Evolutionary conservation across 2,888 invertebrate species (phyloP).

Genomic region (Drosophila kambysellisi): DNA sequence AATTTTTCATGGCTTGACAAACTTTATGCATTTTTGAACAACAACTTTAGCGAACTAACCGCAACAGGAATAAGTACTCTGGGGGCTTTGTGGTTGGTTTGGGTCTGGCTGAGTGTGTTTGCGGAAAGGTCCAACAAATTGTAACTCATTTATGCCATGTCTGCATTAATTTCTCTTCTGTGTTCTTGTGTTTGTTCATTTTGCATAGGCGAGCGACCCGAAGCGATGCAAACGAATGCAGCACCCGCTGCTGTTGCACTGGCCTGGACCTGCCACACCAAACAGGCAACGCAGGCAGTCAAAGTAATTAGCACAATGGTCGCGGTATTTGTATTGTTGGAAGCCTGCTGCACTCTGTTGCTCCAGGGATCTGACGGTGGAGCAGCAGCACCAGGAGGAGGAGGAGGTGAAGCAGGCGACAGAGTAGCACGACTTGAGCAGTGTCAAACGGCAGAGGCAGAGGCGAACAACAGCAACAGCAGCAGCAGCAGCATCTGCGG

Average conservation of each 20-base stretch:
- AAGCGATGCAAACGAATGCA: conserved; percentile 92
- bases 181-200: conserved; percentile 53
- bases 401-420: conserved; percentile 3
- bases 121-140: conserved; percentile 60
- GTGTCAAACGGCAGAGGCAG: conserved; percentile 41
- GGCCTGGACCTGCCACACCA: conserved; percentile 78
- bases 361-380: conserved; percentile 45
- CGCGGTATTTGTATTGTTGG: conserved; percentile 78
- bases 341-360: conserved; percentile 70
- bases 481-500: conserved; percentile 13
- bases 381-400: conserved; percentile 15
- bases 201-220: conserved; percentile 91
- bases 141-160: conserved; percentile 73
- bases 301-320: conserved; percentile 82
- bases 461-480: not conserved
- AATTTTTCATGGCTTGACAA: conserved; percentile 43
- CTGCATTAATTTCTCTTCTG: conserved; percentile 58
- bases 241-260: conserved; percentile 84
- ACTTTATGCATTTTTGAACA: conserved; percentile 57
- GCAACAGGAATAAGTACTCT: conserved; percentile 50
- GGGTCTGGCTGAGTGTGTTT: conserved; percentile 4
- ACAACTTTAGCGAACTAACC: conserved; percentile 47
- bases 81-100: conserved; percentile 14
- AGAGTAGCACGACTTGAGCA: conserved; percentile 28
- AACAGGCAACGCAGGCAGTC: conserved; percentile 76